Base-by-base conservation (phyloP, 2,797 vertebrate species). In the Alca torda region DNA sequence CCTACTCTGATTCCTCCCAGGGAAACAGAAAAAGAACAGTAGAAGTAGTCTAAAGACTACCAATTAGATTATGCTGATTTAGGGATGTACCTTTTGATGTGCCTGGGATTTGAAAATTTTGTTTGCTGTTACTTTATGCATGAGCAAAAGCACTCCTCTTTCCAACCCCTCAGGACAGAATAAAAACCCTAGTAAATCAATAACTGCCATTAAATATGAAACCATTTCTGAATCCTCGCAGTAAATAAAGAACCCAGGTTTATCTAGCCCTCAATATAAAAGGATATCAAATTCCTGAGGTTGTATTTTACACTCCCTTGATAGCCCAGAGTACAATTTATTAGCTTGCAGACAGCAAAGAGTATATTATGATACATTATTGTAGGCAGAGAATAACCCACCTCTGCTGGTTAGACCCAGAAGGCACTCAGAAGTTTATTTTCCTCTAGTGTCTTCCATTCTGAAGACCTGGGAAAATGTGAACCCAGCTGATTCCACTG, bases 221-320 rank as follows among this genome's bases (percentile, higher is more conserved):
- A 93, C 57, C 67, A 46, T 78, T 90, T 86, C 82, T 84, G 82
- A 94, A 90, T 93, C 73, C 68, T 90, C 74, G 69, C 1, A 3
- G 67, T 90, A 96, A 94, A 93, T 90, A 92, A 95, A 96, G 76
- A 91, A 92, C 12, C n/a, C 24, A 37, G 69, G 83, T 76, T 93
- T 87, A 79, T 60, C 63, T 82, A 86, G 28, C 18, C 63, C n/a
- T 92, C 54, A 84, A 21, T 79, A 91, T 41, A 94, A 96, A 95
- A 89, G 57, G 46, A 86, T 89, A 96, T 78, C 46, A 86, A 90
- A 88, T 70, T 84, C 67, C 81, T 2, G 3, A 93, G 54, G 77
- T 91, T 31, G 6, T 86, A 88, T 91, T 92, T 96, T 90, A 89
- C 11, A 60, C 21, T 88, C 26, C 54, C 30, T 50, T 84, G 87